phyloP scores from a whole-genome alignment of 2,888 invertebrate genomes.

The Arctia plantaginis region DNA sequence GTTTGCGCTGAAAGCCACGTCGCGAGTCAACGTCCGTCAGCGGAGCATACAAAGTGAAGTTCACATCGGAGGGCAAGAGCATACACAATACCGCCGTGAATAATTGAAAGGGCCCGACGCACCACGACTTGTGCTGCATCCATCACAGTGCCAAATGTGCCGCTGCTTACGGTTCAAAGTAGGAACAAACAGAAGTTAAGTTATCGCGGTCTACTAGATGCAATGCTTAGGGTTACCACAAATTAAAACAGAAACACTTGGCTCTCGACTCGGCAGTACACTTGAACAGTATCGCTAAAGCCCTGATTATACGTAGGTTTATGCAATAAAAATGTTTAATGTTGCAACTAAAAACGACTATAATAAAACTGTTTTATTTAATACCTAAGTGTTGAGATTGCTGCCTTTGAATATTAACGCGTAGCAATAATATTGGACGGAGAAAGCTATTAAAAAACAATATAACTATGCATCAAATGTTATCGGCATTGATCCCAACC shows the following conservation, averaged over 20 bases:
- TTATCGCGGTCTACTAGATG: constrained; percentile 63
- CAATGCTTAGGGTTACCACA: constrained; percentile 55
- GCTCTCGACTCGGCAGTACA: constrained; percentile 5
- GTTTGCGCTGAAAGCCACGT: constrained; percentile 34
- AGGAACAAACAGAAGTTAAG: constrained; percentile 40
- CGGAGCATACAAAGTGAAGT: constrained; percentile 55
- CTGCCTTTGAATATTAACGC: constrained; percentile 4
- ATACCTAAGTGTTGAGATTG: not conserved
- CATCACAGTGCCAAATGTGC: constrained; percentile 33
- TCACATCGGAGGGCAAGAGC: constrained; percentile 56
- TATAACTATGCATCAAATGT: not conserved
- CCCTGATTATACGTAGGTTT: constrained; percentile 6
- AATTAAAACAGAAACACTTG: constrained; percentile 18
- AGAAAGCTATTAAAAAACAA: constrained; percentile 6
- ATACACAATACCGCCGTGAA: constrained; percentile 70
- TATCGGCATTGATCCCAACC: not conserved
- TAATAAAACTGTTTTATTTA: not conserved
- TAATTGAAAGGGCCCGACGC: constrained; percentile 75
- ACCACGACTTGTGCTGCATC: constrained; percentile 64
- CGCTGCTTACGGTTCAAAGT: constrained; percentile 48
- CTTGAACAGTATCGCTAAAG: constrained; percentile 1
- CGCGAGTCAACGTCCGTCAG: constrained; percentile 54
- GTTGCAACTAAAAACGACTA: constrained; percentile 6
- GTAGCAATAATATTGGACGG: not conserved
- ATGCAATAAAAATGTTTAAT: constrained; percentile 1